phyloP scores from a whole-genome alignment of 2,888 invertebrate genomes.

The Argyra leucocephala region DNA sequence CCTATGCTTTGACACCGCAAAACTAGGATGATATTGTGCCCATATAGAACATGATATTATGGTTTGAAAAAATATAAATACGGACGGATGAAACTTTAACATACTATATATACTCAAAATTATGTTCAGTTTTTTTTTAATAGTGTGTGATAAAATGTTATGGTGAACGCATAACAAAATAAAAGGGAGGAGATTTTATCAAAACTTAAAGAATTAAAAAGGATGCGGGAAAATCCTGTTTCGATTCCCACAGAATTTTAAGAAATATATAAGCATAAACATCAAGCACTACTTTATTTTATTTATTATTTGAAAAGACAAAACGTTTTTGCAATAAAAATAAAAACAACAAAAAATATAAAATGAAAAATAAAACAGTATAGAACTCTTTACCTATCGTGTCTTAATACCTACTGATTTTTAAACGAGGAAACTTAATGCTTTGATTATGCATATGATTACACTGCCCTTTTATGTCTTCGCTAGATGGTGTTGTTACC shows the following conservation, averaged over 20 bases:
- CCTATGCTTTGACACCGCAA: too few species aligned
- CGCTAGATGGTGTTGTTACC: constrained; percentile 25
- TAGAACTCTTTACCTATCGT: background rate
- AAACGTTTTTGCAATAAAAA: too few species aligned
- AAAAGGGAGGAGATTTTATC: background rate
- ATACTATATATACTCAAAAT: too few species aligned
- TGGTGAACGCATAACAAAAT: too few species aligned
- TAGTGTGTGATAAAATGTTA: too few species aligned
- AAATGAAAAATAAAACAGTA: too few species aligned
- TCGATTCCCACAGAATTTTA: constrained; percentile 44
- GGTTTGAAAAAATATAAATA: too few species aligned
- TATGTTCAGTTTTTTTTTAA: too few species aligned
- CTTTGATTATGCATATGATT: background rate
- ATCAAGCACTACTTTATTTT: constrained; percentile 39
- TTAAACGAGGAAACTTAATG: background rate
- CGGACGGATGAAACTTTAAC: too few species aligned
- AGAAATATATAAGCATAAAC: constrained; percentile 25
- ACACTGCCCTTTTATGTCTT: background rate
- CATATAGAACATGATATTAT: too few species aligned
- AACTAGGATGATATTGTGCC: too few species aligned
- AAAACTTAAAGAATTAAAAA: background rate
- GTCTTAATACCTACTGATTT: background rate
- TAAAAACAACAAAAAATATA: too few species aligned
- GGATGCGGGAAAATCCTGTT: constrained; percentile 35
- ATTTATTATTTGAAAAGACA: background rate